phyloP scores from a whole-genome alignment of 2,113 vertebrate species.

The Prochilodus magdalenae region DNA sequence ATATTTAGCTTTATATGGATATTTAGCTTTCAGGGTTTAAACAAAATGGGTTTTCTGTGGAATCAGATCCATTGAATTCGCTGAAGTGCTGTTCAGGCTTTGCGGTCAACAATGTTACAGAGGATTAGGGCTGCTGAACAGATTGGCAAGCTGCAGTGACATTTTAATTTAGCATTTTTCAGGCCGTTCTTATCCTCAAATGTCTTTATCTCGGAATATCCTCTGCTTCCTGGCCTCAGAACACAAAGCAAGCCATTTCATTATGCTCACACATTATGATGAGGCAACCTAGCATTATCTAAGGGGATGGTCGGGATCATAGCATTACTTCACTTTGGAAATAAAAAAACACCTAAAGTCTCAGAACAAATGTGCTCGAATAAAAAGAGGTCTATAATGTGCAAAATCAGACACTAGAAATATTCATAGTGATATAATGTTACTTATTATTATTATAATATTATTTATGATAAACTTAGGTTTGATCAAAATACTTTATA shows the following conservation, averaged over 20 bases:
- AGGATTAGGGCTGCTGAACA: constrained; percentile 34
- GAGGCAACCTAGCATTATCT: neutral
- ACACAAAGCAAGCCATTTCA: constrained; percentile 1
- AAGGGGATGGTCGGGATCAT: neutral
- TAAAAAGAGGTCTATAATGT: neutral
- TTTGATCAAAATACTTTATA: too few relatives aligned
- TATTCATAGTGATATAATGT: too few relatives aligned
- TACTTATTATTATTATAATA: too few relatives aligned
- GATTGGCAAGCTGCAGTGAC: constrained; percentile 25
- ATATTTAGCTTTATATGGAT: neutral
- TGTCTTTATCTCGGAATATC: constrained; percentile 25
- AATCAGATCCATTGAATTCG: constrained; percentile 7
- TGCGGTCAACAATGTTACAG: constrained; percentile 13
- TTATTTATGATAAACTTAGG: too few relatives aligned
- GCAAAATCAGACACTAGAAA: neutral
- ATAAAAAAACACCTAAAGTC: neutral
- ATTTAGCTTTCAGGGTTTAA: neutral
- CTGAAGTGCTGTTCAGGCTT: constrained; percentile 15
- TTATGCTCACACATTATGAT: neutral
- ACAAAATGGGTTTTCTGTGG: constrained; percentile 1
- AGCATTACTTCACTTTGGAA: neutral
- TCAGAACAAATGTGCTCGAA: neutral
- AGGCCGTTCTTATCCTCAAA: neutral
- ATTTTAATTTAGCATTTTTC: constrained; percentile 41
- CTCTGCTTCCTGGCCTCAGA: constrained; percentile 18